These are phyloP conservation scores for Hormiphora californensis DNA, from an alignment of 37 sponge, comb jelly and placozoan species.

Conservation along the genomic window DNA sequence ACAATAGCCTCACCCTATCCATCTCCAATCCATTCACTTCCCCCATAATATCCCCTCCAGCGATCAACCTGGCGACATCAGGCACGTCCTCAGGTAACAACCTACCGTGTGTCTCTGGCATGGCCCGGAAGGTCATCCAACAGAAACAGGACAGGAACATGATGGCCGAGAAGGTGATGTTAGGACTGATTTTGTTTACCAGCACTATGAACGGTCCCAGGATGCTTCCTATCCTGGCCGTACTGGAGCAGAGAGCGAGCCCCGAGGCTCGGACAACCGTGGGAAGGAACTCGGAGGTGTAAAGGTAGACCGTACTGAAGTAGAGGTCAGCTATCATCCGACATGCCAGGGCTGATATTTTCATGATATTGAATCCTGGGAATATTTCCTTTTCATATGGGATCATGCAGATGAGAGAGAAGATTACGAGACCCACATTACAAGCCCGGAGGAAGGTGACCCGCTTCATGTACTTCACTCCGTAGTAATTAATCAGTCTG, in stretches of 20 bases:
- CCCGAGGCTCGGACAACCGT: constrained; percentile 15
- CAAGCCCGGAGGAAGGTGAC: neutral
- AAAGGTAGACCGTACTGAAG: neutral
- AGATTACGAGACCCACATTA: constrained; percentile 19
- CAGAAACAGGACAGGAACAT: neutral
- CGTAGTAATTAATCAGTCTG: constrained; percentile 39
- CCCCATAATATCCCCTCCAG: too few species aligned
- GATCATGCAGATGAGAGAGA: constrained; percentile 6
- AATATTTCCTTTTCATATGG: constrained; percentile 47
- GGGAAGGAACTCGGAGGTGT: constrained; percentile 37
- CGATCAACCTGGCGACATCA: too few species aligned
- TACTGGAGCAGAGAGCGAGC: constrained; percentile 21
- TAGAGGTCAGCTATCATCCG: constrained; percentile 49
- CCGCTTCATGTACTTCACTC: neutral
- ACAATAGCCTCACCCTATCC: neutral
- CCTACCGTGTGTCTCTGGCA: constrained; percentile 11
- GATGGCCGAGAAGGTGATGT: constrained; percentile 37
- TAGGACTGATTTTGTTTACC: constrained; percentile 33
- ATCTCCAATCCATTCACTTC: neutral
- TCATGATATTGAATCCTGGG: constrained; percentile 25
- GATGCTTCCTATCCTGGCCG: constrained; percentile 10
- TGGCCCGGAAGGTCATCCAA: neutral
- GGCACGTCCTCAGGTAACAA: constrained; percentile 1
- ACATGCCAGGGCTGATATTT: constrained; percentile 19
- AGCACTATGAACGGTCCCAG: constrained; percentile 15